Base-by-base conservation (phyloP, 2,797 vertebrate genomes). In the Bryconaethiops microstoma region DNA sequence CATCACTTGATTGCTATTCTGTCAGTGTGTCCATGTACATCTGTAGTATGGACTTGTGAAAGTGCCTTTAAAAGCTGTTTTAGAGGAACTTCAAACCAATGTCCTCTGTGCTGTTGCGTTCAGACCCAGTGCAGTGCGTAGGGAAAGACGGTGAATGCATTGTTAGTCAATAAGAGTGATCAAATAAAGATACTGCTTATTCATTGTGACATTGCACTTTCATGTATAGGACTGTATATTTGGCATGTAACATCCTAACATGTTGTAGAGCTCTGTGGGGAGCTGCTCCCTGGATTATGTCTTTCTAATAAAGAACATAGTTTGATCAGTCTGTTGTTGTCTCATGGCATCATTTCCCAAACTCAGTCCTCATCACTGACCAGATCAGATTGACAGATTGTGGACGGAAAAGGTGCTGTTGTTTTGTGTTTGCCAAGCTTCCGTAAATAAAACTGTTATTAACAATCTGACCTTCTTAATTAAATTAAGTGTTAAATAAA, bases 231-330 rank as follows among this genome's bases (percentile, higher is more conserved):
- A 96, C 93, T 98, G 97, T 98, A 97, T 94, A 97, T 97, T 96
- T 90, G 93, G 96, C 96, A 97, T 98, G 97, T 96, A 94, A 93
- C 96, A 95, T 95, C 95, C 88, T 91, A 91, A 94, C 94, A 92
- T 90, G 90, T 91, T 95, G 92, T 95, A 92, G 91, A 95, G 94
- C 93, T 94, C 88, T 82, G 55, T 92, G 94, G 94, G 92, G 91
- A 91, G 93, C 93, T 94, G 94, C 94, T 94, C 92, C 90, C 86
- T 94, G 93, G 84, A 91, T 91, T 92, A 94, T 96, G 95, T 96
- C 95, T 98, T 97, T 98, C 94, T 95, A 99, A 98, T 99, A 99
- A 99, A 99, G 93, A 93, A 94, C 90, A 93, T 96, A 94, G 96
- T 95, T 97, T 95, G 94, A 93, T 83, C 93, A 91, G 79, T 86